phyloP scores from a whole-genome alignment of 2,888 invertebrate genomes.

The Xestia xanthographa region DNA sequence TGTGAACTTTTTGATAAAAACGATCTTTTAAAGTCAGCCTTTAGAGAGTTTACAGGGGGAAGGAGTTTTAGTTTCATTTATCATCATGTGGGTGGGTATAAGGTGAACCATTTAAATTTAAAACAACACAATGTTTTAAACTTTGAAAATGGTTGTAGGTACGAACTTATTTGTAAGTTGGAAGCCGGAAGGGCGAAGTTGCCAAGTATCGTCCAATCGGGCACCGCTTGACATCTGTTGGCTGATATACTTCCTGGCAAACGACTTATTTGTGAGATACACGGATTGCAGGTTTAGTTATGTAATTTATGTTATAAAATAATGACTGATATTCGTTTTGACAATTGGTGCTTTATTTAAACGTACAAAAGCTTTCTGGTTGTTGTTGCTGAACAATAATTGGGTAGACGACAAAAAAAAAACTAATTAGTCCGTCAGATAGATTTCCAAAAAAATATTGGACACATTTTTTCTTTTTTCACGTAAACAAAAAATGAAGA shows the following conservation, averaged over 20 bases:
- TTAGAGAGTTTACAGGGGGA: neutral
- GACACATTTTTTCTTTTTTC: no score
- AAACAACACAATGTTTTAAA: neutral
- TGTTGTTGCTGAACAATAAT: no score
- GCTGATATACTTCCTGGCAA: slow-evolving; percentile 42
- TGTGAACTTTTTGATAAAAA: neutral
- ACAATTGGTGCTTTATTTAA: neutral
- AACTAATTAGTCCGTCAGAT: no score
- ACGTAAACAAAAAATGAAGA: no score
- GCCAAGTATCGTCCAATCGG: slow-evolving; percentile 20
- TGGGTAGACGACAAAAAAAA: no score
- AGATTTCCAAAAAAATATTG: no score
- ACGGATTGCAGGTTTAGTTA: neutral
- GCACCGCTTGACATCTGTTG: slow-evolving; percentile 17
- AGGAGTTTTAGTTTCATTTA: no score
- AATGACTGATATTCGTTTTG: neutral
- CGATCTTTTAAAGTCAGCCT: neutral
- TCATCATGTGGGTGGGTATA: no score
- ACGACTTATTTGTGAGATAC: slow-evolving; percentile 14
- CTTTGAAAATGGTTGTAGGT: neutral
- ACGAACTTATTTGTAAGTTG: neutral
- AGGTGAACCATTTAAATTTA: neutral
- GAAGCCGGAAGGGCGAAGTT: slow-evolving; percentile 20
- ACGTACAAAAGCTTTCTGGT: neutral
- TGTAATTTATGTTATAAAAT: neutral